phyloP scores from a whole-genome alignment of 1,140 invertebrate species.

The Neoseiulus cucumeris region DNA sequence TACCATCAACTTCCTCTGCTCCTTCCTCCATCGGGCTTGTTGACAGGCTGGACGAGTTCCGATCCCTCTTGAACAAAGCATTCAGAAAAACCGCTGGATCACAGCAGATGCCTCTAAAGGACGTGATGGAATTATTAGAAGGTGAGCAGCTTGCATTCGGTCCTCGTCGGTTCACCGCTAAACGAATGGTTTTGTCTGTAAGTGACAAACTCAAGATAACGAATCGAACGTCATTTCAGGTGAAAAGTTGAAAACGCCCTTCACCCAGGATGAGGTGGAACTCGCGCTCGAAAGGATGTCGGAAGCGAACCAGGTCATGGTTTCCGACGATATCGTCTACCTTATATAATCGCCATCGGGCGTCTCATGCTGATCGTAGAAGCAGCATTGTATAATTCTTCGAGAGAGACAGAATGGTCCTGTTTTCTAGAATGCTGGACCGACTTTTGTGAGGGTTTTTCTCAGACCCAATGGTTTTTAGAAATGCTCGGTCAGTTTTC shows the following conservation, averaged over 20 bases:
- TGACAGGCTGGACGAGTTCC: constrained; percentile 24
- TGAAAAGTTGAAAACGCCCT: constrained; percentile 31
- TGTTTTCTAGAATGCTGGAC: too few species aligned
- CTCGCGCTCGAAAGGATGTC: constrained; percentile 61
- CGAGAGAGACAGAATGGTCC: too few species aligned
- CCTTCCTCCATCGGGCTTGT: neutral
- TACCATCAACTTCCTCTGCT: neutral
- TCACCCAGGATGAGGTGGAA: constrained; percentile 46
- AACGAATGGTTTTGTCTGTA: too few species aligned
- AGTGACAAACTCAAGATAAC: too few species aligned
- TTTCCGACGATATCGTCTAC: constrained; percentile 66
- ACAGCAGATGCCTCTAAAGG: constrained; percentile 19
- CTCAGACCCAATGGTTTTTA: too few species aligned
- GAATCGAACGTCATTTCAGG: constrained; percentile 11
- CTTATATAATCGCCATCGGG: constrained; percentile 42
- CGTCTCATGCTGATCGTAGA: too few species aligned
- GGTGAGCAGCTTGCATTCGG: neutral
- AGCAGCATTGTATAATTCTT: too few species aligned
- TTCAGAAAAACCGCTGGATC: constrained; percentile 25
- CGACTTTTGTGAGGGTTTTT: too few species aligned
- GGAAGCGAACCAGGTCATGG: constrained; percentile 73
- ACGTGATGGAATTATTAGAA: neutral
- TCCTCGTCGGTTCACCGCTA: too few species aligned
- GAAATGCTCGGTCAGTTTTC: too few species aligned
- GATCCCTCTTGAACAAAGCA: constrained; percentile 27